These are phyloP conservation scores for Desmophyllum pertusum DNA, from an alignment of 92 coral and sea anemone species.

Conservation along the genomic window DNA sequence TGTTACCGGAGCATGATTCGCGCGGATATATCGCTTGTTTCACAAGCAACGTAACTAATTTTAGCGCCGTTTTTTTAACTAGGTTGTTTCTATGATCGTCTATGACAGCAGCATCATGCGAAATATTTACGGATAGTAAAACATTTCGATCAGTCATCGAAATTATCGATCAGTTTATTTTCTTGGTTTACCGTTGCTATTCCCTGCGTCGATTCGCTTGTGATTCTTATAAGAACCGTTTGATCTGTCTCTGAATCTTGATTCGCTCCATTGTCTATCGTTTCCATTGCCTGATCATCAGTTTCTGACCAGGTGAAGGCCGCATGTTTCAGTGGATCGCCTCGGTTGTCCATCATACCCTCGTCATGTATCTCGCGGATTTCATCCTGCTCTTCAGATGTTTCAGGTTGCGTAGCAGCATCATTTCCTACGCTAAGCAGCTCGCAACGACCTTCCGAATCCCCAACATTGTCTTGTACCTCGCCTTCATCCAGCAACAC, in stretches of 20 bases:
- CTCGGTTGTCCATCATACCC: neutral
- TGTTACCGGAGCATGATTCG: neutral
- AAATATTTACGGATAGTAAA: neutral
- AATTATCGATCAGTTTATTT: neutral
- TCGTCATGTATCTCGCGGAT: neutral
- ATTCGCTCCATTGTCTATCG: neutral
- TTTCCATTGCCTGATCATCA: neutral
- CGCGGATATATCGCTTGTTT: neutral
- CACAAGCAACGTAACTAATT: neutral
- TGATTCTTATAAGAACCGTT: neutral
- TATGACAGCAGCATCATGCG: neutral
- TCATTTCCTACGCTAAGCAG: neutral
- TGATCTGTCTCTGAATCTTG: neutral
- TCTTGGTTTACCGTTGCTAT: constrained; percentile 15
- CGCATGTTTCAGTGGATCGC: neutral
- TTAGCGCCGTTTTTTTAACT: neutral
- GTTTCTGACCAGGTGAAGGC: constrained; percentile 11
- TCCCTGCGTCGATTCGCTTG: neutral
- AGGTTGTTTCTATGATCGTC: neutral
- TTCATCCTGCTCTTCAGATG: neutral
- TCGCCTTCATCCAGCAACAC: neutral
- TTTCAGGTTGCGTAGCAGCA: neutral
- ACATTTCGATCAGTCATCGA: neutral
- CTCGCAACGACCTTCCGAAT: neutral
- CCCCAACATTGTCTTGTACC: neutral